Base-by-base conservation (phyloP, 2,797 vertebrate species). In the Phyllotis vaccarum region DNA sequence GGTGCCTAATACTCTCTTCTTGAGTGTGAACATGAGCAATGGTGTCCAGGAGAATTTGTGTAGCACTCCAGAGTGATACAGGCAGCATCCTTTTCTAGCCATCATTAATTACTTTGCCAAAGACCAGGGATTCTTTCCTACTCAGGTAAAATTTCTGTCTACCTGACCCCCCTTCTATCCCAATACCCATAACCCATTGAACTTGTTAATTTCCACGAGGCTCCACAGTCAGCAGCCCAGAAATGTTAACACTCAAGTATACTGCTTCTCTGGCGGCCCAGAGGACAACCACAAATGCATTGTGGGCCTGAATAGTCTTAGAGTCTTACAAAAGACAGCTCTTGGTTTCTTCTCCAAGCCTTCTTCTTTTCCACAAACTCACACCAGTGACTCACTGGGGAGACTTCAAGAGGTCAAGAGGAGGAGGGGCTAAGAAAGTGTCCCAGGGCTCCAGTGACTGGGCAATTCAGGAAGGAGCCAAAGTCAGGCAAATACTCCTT, bases 341-440 rank as follows among this genome's bases (percentile, higher is more conserved):
- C 46, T 37, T 1, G 3, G 40, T 49, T 81, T 76, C 70, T 89
- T 87, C 75, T 81, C 78, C 34, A 58, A 34, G 81, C 19, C 75
- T 43, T 27, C 19, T 72, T 40, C 90, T 98, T 97, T 96, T 97
- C 76, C 86, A 89, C 90, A 90, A 58, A 89, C 92, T 49, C 76
- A 96, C 89, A 96, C 79, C 82, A 43, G 0, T 94, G 93, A 97
- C 75, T 98, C 96, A 96, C 87, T 94, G 70, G 14, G 93, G 90
- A 97, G 88, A 90, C 8, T 4, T 62, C 93, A 97, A 94, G 75
- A 22, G 7, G 43, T 93, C 62, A 85, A 85, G 19, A 12, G 24
- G 43, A 94, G 22, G 90, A 97, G 70, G 81, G 91, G 24, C 27
- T 79, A 72, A 74, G 91, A 86, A 68, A 86, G 21, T 52, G 11